A percentile compares a stretch with the other conserved stretches of the same genome.
phyloP scores from a whole-genome alignment of 2,888 invertebrate genomes.

The Petrolisthes cinctipes region DNA sequence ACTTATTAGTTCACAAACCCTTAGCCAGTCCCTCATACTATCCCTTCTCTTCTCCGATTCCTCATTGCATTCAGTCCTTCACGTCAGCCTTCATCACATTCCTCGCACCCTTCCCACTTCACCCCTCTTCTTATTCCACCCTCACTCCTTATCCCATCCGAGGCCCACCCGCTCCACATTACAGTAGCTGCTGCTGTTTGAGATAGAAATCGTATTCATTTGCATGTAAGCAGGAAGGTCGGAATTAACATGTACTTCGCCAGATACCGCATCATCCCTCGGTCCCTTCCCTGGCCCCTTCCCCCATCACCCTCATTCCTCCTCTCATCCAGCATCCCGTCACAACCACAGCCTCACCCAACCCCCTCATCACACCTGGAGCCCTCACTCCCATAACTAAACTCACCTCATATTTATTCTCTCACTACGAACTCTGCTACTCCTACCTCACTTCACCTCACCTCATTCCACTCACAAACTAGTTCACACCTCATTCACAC shows the following conservation, averaged over 20 bases:
- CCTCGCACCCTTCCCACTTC: neutral
- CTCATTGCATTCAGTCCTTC: no score
- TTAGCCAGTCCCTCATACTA: no score
- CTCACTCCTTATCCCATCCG: neutral
- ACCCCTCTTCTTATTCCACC: neutral
- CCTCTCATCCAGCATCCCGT: neutral
- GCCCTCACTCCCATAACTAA: neutral
- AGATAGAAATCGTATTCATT: slow-evolving; percentile 37
- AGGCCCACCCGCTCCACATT: slow-evolving; percentile 2
- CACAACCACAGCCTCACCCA: neutral
- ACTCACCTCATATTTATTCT: neutral
- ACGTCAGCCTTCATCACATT: no score
- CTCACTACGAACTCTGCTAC: neutral
- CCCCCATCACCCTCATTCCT: neutral
- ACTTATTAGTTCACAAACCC: no score
- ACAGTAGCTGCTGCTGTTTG: slow-evolving; percentile 32
- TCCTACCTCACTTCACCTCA: neutral
- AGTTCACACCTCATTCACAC: neutral
- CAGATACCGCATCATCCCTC: no score
- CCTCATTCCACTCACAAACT: neutral
- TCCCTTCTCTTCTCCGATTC: no score
- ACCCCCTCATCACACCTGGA: neutral
- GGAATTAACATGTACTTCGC: slow-evolving; percentile 38
- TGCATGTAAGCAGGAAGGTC: slow-evolving; percentile 36
- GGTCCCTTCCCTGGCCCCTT: slow-evolving; percentile 14